Conservation (phyloP, 2,797 vertebrate genomes). For the Danionella dracula region DNA sequence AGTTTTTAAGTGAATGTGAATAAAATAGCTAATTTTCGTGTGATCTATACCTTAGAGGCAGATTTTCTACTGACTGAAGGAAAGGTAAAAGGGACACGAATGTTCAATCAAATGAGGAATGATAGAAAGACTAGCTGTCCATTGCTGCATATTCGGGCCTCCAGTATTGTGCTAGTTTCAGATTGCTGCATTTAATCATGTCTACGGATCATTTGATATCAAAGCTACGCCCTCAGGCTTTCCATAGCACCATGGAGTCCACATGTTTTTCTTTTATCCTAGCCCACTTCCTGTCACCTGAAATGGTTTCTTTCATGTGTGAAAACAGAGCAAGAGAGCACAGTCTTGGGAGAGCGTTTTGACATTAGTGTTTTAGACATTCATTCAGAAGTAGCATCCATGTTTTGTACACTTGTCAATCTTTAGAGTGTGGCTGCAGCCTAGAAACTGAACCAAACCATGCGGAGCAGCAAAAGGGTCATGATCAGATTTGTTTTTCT, state of each 20-base stretch:
- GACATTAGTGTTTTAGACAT: conserved; percentile 71
- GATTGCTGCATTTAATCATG: conserved; percentile 67
- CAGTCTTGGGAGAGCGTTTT: conserved; percentile 61
- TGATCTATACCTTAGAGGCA: neutral
- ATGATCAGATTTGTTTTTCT: too few species aligned
- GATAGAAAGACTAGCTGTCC: conserved; percentile 32
- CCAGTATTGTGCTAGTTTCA: conserved; percentile 50
- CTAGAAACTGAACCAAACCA: too few species aligned
- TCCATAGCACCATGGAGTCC: conserved; percentile 54
- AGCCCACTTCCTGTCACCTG: conserved; percentile 72
- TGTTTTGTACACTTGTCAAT: conserved; percentile 73
- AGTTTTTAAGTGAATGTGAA: neutral
- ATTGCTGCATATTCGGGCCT: conserved; percentile 31
- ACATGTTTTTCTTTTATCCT: conserved; percentile 74
- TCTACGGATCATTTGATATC: conserved; percentile 73
- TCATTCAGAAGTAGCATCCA: conserved; percentile 61
- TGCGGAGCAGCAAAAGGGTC: too few species aligned
- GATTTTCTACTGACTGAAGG: neutral
- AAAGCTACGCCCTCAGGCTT: conserved; percentile 70
- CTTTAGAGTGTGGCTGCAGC: conserved; percentile 58
- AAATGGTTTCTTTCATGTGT: conserved; percentile 79
- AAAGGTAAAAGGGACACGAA: neutral
- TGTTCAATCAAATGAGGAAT: conserved; percentile 1
- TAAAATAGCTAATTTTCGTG: neutral
- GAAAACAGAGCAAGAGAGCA: conserved; percentile 60